phyloP scores from a whole-genome alignment of 2,797 vertebrate species.

The Lindbergichthys nudifrons region DNA sequence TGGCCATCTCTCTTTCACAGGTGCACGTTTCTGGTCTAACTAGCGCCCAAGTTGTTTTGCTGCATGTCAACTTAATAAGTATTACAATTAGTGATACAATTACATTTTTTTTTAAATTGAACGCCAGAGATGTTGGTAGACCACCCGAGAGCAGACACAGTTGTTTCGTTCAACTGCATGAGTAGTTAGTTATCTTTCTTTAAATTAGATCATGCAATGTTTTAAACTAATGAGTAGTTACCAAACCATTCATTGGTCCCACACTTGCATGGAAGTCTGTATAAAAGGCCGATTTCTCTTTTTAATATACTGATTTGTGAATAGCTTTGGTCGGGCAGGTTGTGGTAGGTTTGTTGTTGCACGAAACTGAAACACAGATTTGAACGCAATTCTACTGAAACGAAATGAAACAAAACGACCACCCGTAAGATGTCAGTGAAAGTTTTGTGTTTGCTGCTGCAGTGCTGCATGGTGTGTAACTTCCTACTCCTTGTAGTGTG shows the following conservation, averaged over 20 bases:
- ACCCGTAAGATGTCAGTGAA: conserved; percentile 43
- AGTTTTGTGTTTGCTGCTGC: conserved; percentile 30
- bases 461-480: conserved; percentile 23
- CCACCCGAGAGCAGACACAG: not conserved
- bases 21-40: too few species aligned
- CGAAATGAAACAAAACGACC: conserved; percentile 36
- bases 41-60: too few species aligned
- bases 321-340: not conserved
- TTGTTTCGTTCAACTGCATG: too few species aligned
- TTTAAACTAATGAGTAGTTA: not conserved
- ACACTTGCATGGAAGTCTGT: not conserved
- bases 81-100: too few species aligned
- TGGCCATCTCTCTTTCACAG: too few species aligned
- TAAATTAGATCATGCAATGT: not conserved
- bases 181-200: too few species aligned
- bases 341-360: not conserved
- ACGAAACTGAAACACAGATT: not conserved
- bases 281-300: not conserved
- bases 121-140: not conserved
- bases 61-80: too few species aligned
- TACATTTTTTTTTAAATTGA: too few species aligned
- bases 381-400: conserved; percentile 15
- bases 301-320: not conserved
- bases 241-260: not conserved
- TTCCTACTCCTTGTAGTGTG: conserved; percentile 28